Base-by-base conservation (phyloP, 1,140 invertebrate genomes). In the Rhizoglyphus robini region DNA sequence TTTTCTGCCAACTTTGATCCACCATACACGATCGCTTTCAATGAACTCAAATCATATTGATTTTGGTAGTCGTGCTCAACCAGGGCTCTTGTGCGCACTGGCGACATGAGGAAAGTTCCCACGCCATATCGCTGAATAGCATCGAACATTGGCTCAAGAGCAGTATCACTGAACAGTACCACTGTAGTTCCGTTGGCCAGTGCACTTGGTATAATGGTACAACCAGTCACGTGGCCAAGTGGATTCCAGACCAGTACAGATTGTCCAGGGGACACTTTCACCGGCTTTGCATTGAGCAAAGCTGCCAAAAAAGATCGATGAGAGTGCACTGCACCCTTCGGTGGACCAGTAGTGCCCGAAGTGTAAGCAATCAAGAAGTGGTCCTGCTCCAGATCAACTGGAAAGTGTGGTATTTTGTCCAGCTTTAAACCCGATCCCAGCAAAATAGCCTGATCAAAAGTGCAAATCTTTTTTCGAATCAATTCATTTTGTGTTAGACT, bases 301-400 rank as follows among this genome's bases (percentile, higher is more conserved):
- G 51, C 23, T 27, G 23, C 51, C 15, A 60, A 36, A 81, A 80
- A 69, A 66, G 71, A 67, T 60, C 75, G 73, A 69, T 79, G 77
- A 67, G 74, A 75, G 15, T 79, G 68, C 77, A 79, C 78, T 8
- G 77, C 78, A 46, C 75, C 78, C 68, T 79, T 79, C 4, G 77
- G 77, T 68, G 74, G 73, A 32, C 77, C 78, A 61, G 78, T 79
- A 2, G 78, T 79, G 20, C 78, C 78, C 65, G 74, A 75, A 73
- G 77, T 78, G 66, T 76, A 78, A 3, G 34, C 30, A 32, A 59
- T 59, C 2, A 32, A 20, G 11, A 59, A 20, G 23, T 59, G 15
- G 29, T 18, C 18, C 27, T 25, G 2, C 5, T 2, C n/a, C 4
- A 32, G 27, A 15, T 59, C 27, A 3, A n/a, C 20, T 8, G 48